These are phyloP conservation scores for Petrolisthes cinctipes DNA, from an alignment of 2,888 invertebrate species.

Conservation along the genomic window DNA sequence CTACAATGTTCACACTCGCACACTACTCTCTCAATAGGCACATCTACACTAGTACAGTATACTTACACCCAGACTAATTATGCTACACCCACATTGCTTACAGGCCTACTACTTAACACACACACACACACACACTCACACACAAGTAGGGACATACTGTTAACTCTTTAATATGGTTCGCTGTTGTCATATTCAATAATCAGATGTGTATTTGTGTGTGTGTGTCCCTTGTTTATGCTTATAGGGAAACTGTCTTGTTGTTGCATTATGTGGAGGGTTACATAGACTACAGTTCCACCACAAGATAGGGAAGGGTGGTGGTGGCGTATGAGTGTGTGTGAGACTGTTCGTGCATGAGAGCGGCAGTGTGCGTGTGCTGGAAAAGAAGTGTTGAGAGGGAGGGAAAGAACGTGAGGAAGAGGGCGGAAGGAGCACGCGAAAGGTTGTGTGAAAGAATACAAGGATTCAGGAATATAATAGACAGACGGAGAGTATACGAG, in stretches of 20 bases:
- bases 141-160: too few species aligned
- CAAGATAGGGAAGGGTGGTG: not conserved
- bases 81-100: too few species aligned
- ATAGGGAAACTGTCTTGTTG: not conserved
- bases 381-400: not conserved
- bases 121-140: too few species aligned
- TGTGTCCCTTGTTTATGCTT: too few species aligned
- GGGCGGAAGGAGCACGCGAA: not conserved
- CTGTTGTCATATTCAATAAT: too few species aligned
- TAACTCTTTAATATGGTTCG: too few species aligned
- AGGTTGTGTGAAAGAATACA: not conserved
- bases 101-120: too few species aligned
- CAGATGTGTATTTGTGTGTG: too few species aligned
- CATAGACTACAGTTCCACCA: not conserved
- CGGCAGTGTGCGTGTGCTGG: not conserved
- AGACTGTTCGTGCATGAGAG: not conserved
- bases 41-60: too few species aligned
- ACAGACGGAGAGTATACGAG: conserved; percentile 1
- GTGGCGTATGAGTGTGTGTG: conserved; percentile 14
- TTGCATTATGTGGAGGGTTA: not conserved
- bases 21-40: too few species aligned
- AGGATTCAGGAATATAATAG: conserved; percentile 3
- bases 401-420: not conserved
- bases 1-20: too few species aligned
- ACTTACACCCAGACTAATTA: too few species aligned